Percentiles rank a stretch among this genome's conserved stretches.
Conservation (phyloP, 2,797 vertebrate genomes). For the Telmatherina bonti region DNA sequence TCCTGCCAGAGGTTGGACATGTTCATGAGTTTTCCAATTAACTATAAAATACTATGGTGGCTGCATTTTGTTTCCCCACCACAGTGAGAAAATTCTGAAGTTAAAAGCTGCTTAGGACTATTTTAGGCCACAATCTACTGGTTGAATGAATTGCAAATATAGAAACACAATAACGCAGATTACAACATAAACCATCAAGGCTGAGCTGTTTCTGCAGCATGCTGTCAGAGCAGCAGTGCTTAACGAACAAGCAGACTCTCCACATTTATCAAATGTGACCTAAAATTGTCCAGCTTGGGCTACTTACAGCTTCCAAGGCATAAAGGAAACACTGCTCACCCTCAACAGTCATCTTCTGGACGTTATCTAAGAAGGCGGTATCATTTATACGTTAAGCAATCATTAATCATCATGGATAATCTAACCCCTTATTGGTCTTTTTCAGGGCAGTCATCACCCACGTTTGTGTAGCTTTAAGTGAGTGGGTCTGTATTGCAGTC, state of each 20-base stretch:
- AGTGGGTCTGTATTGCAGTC: constrained; percentile 57
- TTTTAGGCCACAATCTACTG: constrained; percentile 56
- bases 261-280: constrained; percentile 77
- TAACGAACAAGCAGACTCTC: constrained; percentile 59
- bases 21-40: constrained; percentile 24
- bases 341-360: constrained; percentile 28
- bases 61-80: constrained; percentile 30
- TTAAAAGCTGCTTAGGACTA: constrained; percentile 55
- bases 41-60: constrained; percentile 10
- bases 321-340: constrained; percentile 25
- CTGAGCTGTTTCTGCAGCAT: constrained; percentile 35
- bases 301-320: constrained; percentile 51
- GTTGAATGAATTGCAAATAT: constrained; percentile 57
- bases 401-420: constrained; percentile 49
- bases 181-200: constrained; percentile 52
- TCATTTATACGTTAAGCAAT: constrained; percentile 27
- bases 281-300: constrained; percentile 69
- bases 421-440: constrained; percentile 53
- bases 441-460: constrained; percentile 41
- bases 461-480: constrained; percentile 45
- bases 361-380: constrained; percentile 15
- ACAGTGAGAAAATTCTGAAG: constrained; percentile 49
- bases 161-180: constrained; percentile 50
- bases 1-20: neutral
- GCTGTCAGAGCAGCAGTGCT: constrained; percentile 61